These are phyloP conservation scores for Eudemis profundana DNA, from an alignment of 2,888 invertebrate genomes.

Conservation along the genomic window DNA sequence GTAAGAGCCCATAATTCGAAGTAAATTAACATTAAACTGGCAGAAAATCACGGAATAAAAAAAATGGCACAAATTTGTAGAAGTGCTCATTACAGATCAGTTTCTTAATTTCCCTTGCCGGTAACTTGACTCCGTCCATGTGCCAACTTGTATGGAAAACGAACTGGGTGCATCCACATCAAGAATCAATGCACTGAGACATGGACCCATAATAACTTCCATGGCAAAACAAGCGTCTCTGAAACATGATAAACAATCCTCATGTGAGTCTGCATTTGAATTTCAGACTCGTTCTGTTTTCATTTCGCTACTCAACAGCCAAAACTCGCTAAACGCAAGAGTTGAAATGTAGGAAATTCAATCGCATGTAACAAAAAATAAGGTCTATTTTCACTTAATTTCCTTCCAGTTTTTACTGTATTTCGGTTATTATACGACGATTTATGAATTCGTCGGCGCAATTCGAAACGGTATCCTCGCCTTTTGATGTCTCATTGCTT, in stretches of 20 bases:
- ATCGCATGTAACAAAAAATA: neutral
- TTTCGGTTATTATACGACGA: neutral
- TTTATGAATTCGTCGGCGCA: neutral
- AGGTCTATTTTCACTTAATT: neutral
- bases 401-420: neutral
- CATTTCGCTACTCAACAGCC: constrained; percentile 9
- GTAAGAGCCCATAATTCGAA: too few species aligned
- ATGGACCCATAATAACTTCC: neutral
- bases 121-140: too few species aligned
- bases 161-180: neutral
- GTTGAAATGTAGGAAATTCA: neutral
- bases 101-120: too few species aligned
- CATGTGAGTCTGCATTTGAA: constrained; percentile 30
- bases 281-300: constrained; percentile 39
- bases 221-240: neutral
- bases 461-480: constrained; percentile 33
- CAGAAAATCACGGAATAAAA: too few species aligned
- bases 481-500: constrained; percentile 44
- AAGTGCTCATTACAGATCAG: too few species aligned
- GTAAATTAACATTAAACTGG: too few species aligned
- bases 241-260: constrained; percentile 18
- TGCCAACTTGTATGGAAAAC: neutral
- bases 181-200: neutral
- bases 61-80: too few species aligned
- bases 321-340: neutral